A percentile compares a stretch with the other conserved stretches of the same genome.
phyloP scores from a whole-genome alignment of 1,140 invertebrate species.

The Ephestia elutella region DNA sequence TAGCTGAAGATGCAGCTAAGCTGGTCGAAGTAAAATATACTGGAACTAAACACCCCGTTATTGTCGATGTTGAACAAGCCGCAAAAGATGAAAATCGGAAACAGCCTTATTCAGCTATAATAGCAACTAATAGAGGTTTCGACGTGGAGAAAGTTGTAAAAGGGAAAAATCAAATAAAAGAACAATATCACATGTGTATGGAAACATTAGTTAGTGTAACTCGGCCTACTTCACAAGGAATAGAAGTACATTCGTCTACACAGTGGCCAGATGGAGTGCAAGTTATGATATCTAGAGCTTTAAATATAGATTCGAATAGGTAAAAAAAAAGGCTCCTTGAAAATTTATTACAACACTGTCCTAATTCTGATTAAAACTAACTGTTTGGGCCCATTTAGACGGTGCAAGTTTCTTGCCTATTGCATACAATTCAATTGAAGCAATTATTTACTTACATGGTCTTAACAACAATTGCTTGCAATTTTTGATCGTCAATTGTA shows the following conservation, averaged over 20 bases:
- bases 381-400: no score
- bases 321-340: not conserved
- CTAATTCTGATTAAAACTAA: no score
- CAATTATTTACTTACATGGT: no score
- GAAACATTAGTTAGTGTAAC: constrained; percentile 78
- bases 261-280: constrained; percentile 78
- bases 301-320: constrained; percentile 13
- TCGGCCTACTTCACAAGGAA: constrained; percentile 78
- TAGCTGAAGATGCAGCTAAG: constrained; percentile 78
- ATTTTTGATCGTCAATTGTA: no score
- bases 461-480: no score
- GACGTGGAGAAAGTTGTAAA: constrained; percentile 56
- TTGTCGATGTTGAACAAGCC: constrained; percentile 38
- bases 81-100: constrained; percentile 36
- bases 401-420: no score
- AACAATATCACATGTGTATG: constrained; percentile 56
- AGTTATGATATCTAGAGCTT: constrained; percentile 61
- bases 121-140: constrained; percentile 31
- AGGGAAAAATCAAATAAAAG: constrained; percentile 32
- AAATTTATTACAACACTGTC: no score
- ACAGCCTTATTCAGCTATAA: constrained; percentile 13
- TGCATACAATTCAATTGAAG: no score
- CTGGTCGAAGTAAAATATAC: constrained; percentile 79
- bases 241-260: constrained; percentile 76
- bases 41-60: constrained; percentile 34